Percentiles rank a stretch among this genome's conserved stretches.
Conservation (phyloP, 2,113 vertebrate genomes). For the Pluvialis apricaria region DNA sequence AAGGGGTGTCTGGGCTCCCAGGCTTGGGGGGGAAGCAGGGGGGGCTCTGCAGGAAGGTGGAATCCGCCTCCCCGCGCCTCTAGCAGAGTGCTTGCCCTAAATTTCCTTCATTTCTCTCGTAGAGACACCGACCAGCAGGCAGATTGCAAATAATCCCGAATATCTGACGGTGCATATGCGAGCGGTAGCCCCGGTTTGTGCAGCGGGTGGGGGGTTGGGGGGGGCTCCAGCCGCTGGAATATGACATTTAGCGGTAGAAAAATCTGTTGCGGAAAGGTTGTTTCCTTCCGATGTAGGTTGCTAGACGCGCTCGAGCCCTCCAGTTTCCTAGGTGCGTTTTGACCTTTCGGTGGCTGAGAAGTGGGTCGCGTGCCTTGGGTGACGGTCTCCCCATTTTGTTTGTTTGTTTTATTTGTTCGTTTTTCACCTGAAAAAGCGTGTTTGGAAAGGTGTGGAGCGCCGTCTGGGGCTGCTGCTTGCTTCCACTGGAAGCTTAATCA, state of each 20-base stretch:
- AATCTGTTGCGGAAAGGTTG: background rate
- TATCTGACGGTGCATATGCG: background rate
- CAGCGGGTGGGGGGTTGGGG: background rate
- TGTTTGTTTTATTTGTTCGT: background rate
- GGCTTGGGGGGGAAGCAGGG: too few relatives aligned
- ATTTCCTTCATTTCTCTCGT: background rate
- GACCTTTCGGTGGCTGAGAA: constrained; percentile 25
- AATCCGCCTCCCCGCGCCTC: background rate
- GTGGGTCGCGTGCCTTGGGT: background rate
- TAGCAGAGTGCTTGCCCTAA: background rate
- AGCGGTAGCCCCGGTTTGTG: background rate
- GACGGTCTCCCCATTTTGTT: background rate
- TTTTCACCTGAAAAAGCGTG: background rate
- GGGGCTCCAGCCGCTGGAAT: background rate
- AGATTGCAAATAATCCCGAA: background rate
- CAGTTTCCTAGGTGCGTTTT: background rate
- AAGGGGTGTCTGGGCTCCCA: background rate
- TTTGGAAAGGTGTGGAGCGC: background rate
- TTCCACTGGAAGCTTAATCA: background rate
- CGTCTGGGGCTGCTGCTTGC: background rate
- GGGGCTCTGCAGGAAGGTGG: background rate
- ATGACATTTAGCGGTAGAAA: background rate
- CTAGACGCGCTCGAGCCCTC: background rate
- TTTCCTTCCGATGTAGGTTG: constrained; percentile 7
- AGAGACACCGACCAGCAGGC: background rate